A percentile compares a stretch with the other conserved stretches of the same genome.
phyloP scores from a whole-genome alignment of 2,888 invertebrate genomes.

The Amphipoea lucens region DNA sequence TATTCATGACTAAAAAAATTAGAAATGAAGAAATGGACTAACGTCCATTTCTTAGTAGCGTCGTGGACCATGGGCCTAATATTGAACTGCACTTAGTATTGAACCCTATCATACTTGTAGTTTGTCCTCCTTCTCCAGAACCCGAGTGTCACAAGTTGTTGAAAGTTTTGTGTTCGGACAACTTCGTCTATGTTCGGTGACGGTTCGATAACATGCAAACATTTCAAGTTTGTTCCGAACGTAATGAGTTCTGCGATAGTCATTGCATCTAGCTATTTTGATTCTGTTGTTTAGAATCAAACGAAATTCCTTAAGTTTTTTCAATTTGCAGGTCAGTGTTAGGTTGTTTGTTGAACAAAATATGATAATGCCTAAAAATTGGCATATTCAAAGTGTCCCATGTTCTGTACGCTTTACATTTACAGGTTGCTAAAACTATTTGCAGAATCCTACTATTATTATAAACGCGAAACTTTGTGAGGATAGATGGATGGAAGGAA shows the following conservation, averaged over 20 bases:
- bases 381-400: no score
- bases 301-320: not conserved
- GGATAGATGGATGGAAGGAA: no score
- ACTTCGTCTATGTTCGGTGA: constrained; percentile 38
- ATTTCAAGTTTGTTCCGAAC: constrained; percentile 20
- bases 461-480: no score
- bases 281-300: not conserved
- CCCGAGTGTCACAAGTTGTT: constrained; percentile 36
- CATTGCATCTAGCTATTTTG: not conserved
- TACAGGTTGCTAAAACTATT: no score
- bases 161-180: constrained; percentile 38
- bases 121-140: constrained; percentile 22
- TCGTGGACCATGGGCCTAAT: not conserved
- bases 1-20: not conserved
- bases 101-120: constrained; percentile 25
- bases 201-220: constrained; percentile 36
- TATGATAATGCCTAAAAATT: not conserved
- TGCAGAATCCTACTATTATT: no score
- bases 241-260: constrained; percentile 22
- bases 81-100: constrained; percentile 16
- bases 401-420: no score
- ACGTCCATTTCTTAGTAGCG: not conserved
- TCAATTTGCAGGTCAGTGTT: not conserved
- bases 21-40: not conserved
- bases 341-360: not conserved